Evolutionary conservation across 1,140 invertebrate genomes (phyloP), one percentile per base, ranked within the genome.

Genomic region (Muscidifurax raptorellus): DNA sequence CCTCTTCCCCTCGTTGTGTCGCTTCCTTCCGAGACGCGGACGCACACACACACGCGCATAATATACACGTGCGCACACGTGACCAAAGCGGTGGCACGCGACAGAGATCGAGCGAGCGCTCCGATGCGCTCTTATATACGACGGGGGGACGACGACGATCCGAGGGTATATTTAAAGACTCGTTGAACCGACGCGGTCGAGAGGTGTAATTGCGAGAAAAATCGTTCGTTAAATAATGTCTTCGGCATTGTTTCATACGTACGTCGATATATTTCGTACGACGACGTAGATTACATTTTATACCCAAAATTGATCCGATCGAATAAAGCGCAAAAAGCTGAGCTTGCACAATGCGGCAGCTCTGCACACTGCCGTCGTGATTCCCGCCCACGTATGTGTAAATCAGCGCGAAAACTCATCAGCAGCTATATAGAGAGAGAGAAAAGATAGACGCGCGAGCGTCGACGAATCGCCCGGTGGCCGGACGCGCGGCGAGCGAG

Each of bases 91-190:
- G 27, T 59, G 30, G 74, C 72, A 76, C 82, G 82, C 75, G 75
- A 77, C 67, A 75, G 71, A 78, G 67, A 83, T 77, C 82, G 52
- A 59, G 52, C 15, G 52, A 52, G 18, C 13, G 18, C 47, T 52
- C 47, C 13, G 40, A 13, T 13, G 5, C 22, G 52, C 22, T 2
- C 44, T 47, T 12, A 30, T 77, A 77, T 67, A 10, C 66, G 79
- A 86, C 67, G 81, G 36, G 81, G 80, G 30, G 71, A 80, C 76
- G 83, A 67, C 79, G 83, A 66, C 27, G 77, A 44, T 66, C 47
- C 15, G 30, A 40, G 52, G 6, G 22, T 22, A 18, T 59, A 59
- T 59, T 59, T 59, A 59, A 59, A 59, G 52, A 59, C 18, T 7
- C 52, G 52, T n/a, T 6, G 15, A 18, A n/a, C 18, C 52, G 6